phyloP scores from a whole-genome alignment of 2,888 invertebrate species.

The Brenthis hecate region DNA sequence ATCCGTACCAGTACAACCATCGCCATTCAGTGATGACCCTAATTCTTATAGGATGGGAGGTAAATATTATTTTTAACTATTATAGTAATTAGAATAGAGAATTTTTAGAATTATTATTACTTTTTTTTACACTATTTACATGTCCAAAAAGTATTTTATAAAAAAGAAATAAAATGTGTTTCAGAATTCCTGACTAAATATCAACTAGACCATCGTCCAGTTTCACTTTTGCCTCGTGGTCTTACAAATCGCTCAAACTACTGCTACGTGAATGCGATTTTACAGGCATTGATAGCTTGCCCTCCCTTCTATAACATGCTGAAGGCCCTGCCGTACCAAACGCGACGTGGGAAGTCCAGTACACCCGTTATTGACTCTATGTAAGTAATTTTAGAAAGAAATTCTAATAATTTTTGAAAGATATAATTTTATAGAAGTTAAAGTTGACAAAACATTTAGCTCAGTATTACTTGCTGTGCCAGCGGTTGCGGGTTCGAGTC shows the following conservation, averaged over 20 bases:
- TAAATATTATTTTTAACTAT: constrained; percentile 57
- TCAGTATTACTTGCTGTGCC: too few species aligned
- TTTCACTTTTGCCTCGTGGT: constrained; percentile 93
- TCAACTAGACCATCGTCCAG: constrained; percentile 89
- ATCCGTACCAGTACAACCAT: constrained; percentile 65
- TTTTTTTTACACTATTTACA: too few species aligned
- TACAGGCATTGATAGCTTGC: constrained; percentile 96
- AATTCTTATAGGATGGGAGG: constrained; percentile 87
- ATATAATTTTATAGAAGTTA: too few species aligned
- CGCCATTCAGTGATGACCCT: constrained; percentile 84
- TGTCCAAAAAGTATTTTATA: too few species aligned
- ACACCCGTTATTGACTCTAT: constrained; percentile 96
- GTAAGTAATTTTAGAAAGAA: constrained; percentile 82
- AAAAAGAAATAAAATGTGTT: constrained; percentile 51
- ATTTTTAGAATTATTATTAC: too few species aligned
- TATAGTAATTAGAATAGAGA: too few species aligned
- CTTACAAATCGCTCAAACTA: constrained; percentile 96
- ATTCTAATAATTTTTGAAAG: too few species aligned
- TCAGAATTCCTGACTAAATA: constrained; percentile 89
- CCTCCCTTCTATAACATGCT: constrained; percentile 97
- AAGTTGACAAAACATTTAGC: too few species aligned
- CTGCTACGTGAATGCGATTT: constrained; percentile 97
- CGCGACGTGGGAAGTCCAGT: constrained; percentile 82
- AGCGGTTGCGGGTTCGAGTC: too few species aligned
- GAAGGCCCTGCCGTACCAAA: constrained; percentile 87